A percentile compares a stretch with the other conserved stretches of the same genome.
Conservation (phyloP, 2,113 vertebrate genomes). For the Enhydra lutris region DNA sequence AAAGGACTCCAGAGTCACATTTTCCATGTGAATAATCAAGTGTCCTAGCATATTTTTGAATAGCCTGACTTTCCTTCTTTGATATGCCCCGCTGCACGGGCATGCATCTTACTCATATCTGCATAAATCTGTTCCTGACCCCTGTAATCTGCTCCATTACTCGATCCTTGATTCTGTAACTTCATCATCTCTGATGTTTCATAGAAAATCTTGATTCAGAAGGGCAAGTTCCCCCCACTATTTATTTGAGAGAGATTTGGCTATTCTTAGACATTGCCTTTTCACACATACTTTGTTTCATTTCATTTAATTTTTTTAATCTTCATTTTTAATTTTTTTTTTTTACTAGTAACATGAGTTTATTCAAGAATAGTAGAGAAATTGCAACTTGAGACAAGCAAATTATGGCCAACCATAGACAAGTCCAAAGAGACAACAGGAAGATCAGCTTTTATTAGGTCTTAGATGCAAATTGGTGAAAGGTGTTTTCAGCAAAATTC, state of each 20-base stretch:
- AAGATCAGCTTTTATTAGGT: not conserved
- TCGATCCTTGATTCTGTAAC: not conserved
- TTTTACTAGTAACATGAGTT: not conserved
- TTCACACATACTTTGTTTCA: not conserved
- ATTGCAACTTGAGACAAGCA: not conserved
- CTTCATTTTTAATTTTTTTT: too few relatives aligned
- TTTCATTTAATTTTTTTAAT: too few relatives aligned
- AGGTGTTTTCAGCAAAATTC: not conserved
- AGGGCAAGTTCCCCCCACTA: not conserved
- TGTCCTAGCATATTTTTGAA: not conserved
- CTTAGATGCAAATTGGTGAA: not conserved
- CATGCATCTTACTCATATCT: not conserved
- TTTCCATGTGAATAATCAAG: not conserved
- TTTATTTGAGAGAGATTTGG: not conserved
- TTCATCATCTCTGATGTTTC: not conserved
- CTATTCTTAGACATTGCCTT: not conserved
- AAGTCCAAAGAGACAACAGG: not conserved
- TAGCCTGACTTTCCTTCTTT: not conserved
- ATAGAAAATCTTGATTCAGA: not conserved
- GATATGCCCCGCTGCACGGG: too few relatives aligned
- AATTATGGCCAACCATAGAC: not conserved
- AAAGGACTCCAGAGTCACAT: not conserved
- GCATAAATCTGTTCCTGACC: too few relatives aligned
- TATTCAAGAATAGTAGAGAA: not conserved
- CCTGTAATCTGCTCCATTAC: not conserved